These are phyloP conservation scores for Chrosomus eos DNA, from an alignment of 2,797 vertebrate species.

Conservation along the genomic window DNA sequence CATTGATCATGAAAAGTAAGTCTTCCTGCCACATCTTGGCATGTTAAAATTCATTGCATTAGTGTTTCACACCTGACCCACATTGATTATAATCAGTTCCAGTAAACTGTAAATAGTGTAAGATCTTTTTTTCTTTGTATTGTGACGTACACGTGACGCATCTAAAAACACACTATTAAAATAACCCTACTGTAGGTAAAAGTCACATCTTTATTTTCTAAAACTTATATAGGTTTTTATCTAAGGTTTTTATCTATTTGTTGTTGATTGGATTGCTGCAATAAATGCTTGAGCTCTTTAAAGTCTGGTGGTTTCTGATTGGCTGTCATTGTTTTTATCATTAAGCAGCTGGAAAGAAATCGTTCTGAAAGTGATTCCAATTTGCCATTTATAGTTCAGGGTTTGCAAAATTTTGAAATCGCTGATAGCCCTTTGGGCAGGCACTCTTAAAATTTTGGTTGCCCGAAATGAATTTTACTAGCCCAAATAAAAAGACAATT, in stretches of 20 bases:
- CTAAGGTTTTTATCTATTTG: no score
- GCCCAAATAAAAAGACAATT: no score
- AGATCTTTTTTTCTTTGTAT: neutral
- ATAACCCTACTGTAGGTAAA: neutral
- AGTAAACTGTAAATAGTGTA: neutral
- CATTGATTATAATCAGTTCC: neutral
- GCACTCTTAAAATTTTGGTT: no score
- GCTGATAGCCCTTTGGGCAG: no score
- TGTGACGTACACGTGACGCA: neutral
- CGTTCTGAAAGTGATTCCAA: neutral
- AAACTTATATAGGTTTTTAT: neutral
- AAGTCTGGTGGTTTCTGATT: no score
- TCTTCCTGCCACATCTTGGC: neutral
- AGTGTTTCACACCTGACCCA: neutral
- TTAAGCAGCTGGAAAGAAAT: no score
- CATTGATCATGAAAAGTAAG: conserved; percentile 88
- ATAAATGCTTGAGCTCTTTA: no score
- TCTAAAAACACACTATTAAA: neutral
- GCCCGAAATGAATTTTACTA: no score
- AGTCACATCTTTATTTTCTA: neutral
- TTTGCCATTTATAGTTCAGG: no score
- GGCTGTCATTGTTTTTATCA: no score
- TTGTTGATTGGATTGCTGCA: no score
- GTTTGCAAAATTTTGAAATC: no score
- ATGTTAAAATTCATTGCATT: neutral